phyloP scores from a whole-genome alignment of 2,113 vertebrate species.

The Crotophaga sulcirostris region DNA sequence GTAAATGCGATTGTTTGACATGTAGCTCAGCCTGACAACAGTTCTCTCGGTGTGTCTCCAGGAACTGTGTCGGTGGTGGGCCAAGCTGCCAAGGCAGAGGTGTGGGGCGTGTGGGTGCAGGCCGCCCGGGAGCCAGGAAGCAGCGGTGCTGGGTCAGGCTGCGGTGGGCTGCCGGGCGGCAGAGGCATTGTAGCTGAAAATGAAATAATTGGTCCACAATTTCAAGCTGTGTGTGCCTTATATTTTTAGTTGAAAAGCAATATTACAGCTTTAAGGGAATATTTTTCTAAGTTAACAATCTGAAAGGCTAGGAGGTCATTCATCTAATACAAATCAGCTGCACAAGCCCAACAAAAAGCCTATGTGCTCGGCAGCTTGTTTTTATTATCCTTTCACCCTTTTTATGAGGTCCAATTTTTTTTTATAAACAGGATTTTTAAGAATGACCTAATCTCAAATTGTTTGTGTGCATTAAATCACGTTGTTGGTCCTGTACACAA shows the following conservation, averaged over 20 bases:
- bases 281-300: slow-evolving; percentile 85
- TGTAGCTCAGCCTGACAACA: rapidly evolving
- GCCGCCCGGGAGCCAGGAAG: background rate
- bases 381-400: slow-evolving; percentile 84
- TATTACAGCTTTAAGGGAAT: slow-evolving; percentile 83
- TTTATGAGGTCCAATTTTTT: slow-evolving; percentile 82
- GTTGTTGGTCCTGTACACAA: slow-evolving; percentile 69
- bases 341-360: slow-evolving; percentile 78
- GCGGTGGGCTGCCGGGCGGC: background rate
- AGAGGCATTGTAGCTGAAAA: slow-evolving; percentile 51
- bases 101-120: background rate
- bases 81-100: background rate
- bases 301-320: slow-evolving; percentile 82
- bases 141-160: background rate
- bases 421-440: slow-evolving; percentile 83
- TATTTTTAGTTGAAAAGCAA: slow-evolving; percentile 78
- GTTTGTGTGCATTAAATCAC: slow-evolving; percentile 83
- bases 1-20: background rate
- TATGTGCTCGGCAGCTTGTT: slow-evolving; percentile 81
- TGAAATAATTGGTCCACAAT: slow-evolving; percentile 53
- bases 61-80: background rate
- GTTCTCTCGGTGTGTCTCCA: background rate
- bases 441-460: slow-evolving; percentile 83
- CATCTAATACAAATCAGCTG: slow-evolving; percentile 82
- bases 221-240: slow-evolving; percentile 61